These are phyloP conservation scores for Luehdorfia chinensis DNA, from an alignment of 1,140 invertebrate species.

Conservation along the genomic window DNA sequence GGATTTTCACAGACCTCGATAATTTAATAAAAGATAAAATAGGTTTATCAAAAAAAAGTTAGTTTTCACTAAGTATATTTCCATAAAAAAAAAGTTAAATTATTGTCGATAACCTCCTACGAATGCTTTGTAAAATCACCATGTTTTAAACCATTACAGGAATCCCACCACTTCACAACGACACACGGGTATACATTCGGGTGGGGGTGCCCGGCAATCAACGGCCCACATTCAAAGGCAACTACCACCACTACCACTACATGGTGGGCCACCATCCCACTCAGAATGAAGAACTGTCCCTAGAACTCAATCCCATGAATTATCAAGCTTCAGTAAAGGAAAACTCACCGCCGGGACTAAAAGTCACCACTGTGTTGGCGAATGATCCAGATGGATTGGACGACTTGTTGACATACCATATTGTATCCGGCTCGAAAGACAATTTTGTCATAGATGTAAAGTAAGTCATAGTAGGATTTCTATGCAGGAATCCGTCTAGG, in stretches of 20 bases:
- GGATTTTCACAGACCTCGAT: too few species aligned
- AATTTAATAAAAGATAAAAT: too few species aligned
- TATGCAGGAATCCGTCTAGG: too few species aligned
- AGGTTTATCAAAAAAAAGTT: too few species aligned
- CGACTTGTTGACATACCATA: constrained; percentile 83
- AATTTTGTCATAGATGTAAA: constrained; percentile 85
- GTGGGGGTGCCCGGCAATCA: constrained; percentile 89
- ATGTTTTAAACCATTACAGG: too few species aligned
- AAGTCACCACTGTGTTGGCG: constrained; percentile 83
- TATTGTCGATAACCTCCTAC: too few species aligned
- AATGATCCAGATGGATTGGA: constrained; percentile 88
- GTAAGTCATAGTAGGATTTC: too few species aligned
- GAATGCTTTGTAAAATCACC: too few species aligned
- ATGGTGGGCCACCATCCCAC: constrained; percentile 42
- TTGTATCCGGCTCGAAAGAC: constrained; percentile 85
- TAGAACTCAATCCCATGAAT: constrained; percentile 78
- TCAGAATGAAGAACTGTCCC: constrained; percentile 61
- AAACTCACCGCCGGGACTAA: constrained; percentile 82
- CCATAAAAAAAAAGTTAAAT: too few species aligned
- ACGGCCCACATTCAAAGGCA: constrained; percentile 85
- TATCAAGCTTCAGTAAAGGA: constrained; percentile 85
- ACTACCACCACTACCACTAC: constrained; percentile 79
- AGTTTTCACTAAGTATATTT: too few species aligned
- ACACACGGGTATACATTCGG: constrained; percentile 81
- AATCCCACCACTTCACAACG: constrained; percentile 80